A percentile compares a stretch with the other conserved stretches of the same genome.
These are phyloP conservation scores for Tineola bisselliella DNA, from an alignment of 2,888 invertebrate species.

Conservation along the genomic window DNA sequence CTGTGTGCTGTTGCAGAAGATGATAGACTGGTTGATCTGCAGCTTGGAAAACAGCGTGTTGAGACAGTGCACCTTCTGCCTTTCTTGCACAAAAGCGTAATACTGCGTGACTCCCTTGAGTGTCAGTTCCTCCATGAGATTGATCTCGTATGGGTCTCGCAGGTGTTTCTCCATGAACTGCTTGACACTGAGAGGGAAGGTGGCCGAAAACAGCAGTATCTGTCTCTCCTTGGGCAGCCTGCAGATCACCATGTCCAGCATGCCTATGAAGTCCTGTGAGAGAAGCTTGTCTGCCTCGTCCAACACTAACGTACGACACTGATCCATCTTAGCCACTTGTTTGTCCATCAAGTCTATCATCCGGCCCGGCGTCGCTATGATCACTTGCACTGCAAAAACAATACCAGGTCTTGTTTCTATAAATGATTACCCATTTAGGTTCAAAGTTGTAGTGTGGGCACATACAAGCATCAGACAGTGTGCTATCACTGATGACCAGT, in stretches of 20 bases:
- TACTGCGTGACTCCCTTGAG: constrained; percentile 99
- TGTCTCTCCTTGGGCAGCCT: constrained; percentile 94
- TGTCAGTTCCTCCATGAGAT: constrained; percentile 99
- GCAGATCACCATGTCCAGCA: constrained; percentile 97
- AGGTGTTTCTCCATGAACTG: constrained; percentile 99
- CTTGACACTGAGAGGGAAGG: constrained; percentile 98
- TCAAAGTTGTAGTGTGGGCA: too few species aligned
- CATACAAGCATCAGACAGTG: neutral
- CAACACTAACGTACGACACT: constrained; percentile 95
- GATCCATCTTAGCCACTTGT: constrained; percentile 91
- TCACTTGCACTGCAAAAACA: constrained; percentile 84
- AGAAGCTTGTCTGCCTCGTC: constrained; percentile 99
- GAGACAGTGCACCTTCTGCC: constrained; percentile 99
- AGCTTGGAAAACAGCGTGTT: constrained; percentile 99
- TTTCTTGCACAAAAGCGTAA: constrained; percentile 99
- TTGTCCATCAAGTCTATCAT: constrained; percentile 99
- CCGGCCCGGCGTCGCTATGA: constrained; percentile 99
- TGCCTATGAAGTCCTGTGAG: constrained; percentile 98
- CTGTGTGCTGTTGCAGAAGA: constrained; percentile 99
- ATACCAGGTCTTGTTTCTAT: too few species aligned
- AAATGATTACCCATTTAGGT: too few species aligned
- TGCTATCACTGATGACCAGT: neutral
- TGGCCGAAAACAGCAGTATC: constrained; percentile 98
- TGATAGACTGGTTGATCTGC: constrained; percentile 99
- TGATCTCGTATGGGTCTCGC: constrained; percentile 98